Evolutionary conservation across 37 sponge, comb jelly and placozoan species (phyloP).

Genomic region (Tethya wilhelma): DNA sequence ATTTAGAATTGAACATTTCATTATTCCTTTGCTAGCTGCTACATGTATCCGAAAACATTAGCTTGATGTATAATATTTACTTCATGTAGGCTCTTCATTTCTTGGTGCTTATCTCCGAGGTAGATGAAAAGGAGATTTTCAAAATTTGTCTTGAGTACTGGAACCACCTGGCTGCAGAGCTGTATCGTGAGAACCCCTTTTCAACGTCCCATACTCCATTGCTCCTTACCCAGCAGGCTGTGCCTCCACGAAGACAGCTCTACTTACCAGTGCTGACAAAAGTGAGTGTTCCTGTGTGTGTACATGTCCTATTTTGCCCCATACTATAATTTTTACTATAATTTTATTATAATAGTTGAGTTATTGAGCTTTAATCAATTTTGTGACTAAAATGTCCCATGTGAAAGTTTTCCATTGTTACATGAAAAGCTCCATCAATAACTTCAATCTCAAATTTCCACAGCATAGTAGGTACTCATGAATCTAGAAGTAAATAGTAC

Average conservation of each 20-base stretch:
- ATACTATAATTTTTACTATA: too few relatives aligned
- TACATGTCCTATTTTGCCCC: too few relatives aligned
- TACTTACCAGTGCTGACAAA: conserved; percentile 81
- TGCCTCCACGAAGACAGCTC: conserved; percentile 85
- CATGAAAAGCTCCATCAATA: too few relatives aligned
- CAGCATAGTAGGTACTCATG: too few relatives aligned
- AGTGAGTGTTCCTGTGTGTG: conserved; percentile 20
- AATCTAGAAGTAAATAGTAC: too few relatives aligned
- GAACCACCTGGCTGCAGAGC: conserved; percentile 92
- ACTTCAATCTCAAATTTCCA: too few relatives aligned
- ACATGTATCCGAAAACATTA: neutral
- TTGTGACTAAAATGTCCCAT: too few relatives aligned
- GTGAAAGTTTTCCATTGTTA: too few relatives aligned
- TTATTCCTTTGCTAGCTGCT: neutral
- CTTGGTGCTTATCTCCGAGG: conserved; percentile 95
- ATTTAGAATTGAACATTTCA: neutral
- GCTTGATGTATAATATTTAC: neutral
- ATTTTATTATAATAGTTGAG: too few relatives aligned
- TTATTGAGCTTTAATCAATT: too few relatives aligned
- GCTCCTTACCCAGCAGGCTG: conserved; percentile 21
- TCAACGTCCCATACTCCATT: conserved; percentile 59
- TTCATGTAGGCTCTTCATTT: conserved; percentile 92
- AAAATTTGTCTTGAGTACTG: conserved; percentile 99
- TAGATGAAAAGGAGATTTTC: conserved; percentile 99
- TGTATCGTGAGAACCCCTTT: conserved; percentile 92